Base-by-base conservation (phyloP, 2,888 invertebrate species). In the Sympetrum striolatum region DNA sequence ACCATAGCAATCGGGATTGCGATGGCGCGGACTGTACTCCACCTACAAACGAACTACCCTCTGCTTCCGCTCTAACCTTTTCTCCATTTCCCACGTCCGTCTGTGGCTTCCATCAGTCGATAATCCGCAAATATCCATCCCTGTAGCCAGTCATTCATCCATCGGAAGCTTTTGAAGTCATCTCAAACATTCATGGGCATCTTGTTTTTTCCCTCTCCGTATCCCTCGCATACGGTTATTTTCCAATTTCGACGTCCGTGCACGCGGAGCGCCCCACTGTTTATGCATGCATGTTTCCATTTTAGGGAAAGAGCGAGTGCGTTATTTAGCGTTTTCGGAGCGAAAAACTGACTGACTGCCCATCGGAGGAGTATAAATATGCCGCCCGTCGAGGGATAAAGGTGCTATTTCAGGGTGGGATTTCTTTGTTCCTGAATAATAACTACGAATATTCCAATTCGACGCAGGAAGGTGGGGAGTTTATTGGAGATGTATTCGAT, bases 161-260 rank as follows among this genome's bases (percentile, higher is more conserved):
- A 81, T 81, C 81, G 81, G 81, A 81, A 81, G 81, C 81, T 81
- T 81, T 81, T 81, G 81, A 81, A 81, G 81, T 81, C 48, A 48
- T 48, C 81, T 81, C 81, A 81, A 81, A 81, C 81, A 81, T 81
- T 81, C 81, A 81, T 81, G 81, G 44, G n/a, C 14, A 18, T 22
- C 25, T 44, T 81, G 18, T 22, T 81, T 81, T 81, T 81, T 48
- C 31, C n/a, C 48, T 81, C 81, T 18, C 80, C 80, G 44, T 31
- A 44, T 81, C 53, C 39, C 22, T 44, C 81, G 25, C 48, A 25
- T 25, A 25, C 48, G 73, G 73, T 31, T 73, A 73, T 73, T 73
- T 73, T 73, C 73, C 73, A 73, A 73, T 73, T 73, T 31, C 73
- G 73, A 73, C 25, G n/a, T 31, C 31, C 73, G 73, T 73, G 31